Conservation (phyloP, 1,140 invertebrate species). For the Sinella curviseta region DNA sequence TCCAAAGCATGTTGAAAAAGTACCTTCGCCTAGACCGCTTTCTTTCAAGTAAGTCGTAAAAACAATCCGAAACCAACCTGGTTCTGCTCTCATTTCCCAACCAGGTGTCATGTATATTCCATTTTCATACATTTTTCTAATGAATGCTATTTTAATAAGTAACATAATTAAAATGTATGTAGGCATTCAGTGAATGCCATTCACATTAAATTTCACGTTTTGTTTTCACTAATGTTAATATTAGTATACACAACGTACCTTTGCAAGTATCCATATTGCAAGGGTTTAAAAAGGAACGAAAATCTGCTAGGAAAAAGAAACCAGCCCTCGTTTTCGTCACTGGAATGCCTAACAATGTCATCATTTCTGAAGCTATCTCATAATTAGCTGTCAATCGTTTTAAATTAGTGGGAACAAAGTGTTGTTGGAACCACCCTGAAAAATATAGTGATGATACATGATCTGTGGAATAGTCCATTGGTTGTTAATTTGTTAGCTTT, state of each 20-base stretch:
- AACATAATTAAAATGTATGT: background rate
- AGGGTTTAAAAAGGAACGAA: conserved; percentile 27
- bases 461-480: no score
- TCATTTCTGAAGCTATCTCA: no score
- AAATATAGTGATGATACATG: no score
- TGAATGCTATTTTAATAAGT: background rate
- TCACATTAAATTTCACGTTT: background rate
- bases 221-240: background rate
- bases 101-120: conserved; percentile 37
- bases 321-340: conserved; percentile 30
- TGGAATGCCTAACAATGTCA: background rate
- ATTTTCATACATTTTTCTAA: conserved; percentile 14
- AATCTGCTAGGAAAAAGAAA: conserved; percentile 38
- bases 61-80: conserved; percentile 43
- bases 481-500: background rate
- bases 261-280: conserved; percentile 22
- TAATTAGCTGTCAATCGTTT: conserved; percentile 17
- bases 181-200: background rate
- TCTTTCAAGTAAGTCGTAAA: conserved; percentile 15
- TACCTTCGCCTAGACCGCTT: conserved; percentile 1
- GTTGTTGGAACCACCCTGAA: conserved; percentile 37
- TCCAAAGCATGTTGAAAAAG: no score
- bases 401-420: conserved; percentile 31
- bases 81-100: conserved; percentile 39
- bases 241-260: conserved; percentile 6